Base-by-base conservation (phyloP, 2,888 invertebrate species). In the Junonia oenone region DNA sequence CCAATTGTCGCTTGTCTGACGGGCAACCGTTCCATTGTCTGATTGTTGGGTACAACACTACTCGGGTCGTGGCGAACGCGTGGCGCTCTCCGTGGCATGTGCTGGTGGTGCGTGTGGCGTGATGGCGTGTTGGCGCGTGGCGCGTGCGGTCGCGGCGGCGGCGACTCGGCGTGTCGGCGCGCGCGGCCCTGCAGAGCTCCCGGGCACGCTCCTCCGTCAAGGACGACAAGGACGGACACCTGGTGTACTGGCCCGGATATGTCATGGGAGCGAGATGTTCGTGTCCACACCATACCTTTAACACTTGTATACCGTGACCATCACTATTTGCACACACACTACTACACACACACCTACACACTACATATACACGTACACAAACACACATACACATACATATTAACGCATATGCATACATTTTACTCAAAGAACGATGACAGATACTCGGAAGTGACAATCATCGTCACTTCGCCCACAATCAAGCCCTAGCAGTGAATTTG, bases 161-260 rank as follows among this genome's bases (percentile, higher is more conserved):
- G 57, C 65, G 65, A 64, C 64, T 60, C 64, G 66, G 65, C 63
- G 72, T 47, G 64, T 38, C 66, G 62, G 64, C 59, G 60, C 43
- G 43, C 13, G 63, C 64, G 65, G 67, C 64, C 61, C 40, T 87
- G 92, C 94, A 95, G 95, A 95, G 94, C 92, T 95, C 95, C 90
- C 93, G 94, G 85, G 94, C 95, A 86, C 89, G 90, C 89, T 96
- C 97, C 91, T 96, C 97, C 91, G 95, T 99, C 92, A 97, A 98
- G 94, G 98, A 99, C 93, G 99, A 99, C 93, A 96, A 96, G 92
- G 99, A 99, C 92, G 99, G 99, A 92, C 99, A 99, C 92, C 97
- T 99, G 93, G 96, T 99, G 92, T 99, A 99, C 96, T 96, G 96
- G 93, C 95, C 95, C 92, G 99, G 99, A 92, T 99, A 99, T 94